Evolutionary conservation across 2,797 vertebrate species (phyloP).

Genomic region (Pampus argenteus): DNA sequence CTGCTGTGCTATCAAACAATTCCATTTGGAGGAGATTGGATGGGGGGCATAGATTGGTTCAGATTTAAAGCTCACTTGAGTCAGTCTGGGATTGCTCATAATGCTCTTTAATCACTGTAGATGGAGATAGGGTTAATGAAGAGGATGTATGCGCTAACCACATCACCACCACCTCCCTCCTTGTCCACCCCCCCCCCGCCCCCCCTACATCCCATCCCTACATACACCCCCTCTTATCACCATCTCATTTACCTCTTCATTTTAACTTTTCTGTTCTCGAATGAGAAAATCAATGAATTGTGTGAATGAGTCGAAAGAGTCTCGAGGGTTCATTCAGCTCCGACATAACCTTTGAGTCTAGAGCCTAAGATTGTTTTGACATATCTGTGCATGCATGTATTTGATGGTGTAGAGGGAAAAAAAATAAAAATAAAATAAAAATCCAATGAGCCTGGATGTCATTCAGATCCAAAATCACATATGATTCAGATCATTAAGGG

Average conservation of each 20-base stretch:
- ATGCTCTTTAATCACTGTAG: conserved; percentile 30
- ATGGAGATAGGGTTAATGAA: conserved; percentile 46
- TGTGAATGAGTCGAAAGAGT: conserved; percentile 4
- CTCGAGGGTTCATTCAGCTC: conserved; percentile 6
- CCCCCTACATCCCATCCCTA: neutral
- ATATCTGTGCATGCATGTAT: conserved; percentile 4
- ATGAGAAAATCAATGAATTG: no score
- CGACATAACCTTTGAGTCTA: conserved; percentile 4
- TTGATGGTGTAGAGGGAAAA: conserved; percentile 7
- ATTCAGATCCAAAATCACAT: conserved; percentile 30
- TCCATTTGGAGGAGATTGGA: conserved; percentile 24
- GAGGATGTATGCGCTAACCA: conserved; percentile 19
- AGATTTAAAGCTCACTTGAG: conserved; percentile 33
- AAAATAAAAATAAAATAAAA: neutral
- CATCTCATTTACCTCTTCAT: conserved; percentile 24
- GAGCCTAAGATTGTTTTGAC: conserved; percentile 38
- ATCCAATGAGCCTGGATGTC: conserved; percentile 21
- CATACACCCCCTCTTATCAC: conserved; percentile 20
- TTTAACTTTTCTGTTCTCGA: conserved; percentile 31
- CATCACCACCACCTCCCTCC: neutral
- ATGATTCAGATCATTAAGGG: conserved; percentile 51
- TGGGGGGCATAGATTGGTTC: conserved; percentile 1
- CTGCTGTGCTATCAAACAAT: conserved; percentile 32
- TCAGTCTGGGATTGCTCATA: conserved; percentile 15
- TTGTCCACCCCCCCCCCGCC: no score